Evolutionary conservation across 1,140 invertebrate genomes (phyloP), one percentile per base, ranked within the genome.

Genomic region (Caenorhabditis tropicalis): DNA sequence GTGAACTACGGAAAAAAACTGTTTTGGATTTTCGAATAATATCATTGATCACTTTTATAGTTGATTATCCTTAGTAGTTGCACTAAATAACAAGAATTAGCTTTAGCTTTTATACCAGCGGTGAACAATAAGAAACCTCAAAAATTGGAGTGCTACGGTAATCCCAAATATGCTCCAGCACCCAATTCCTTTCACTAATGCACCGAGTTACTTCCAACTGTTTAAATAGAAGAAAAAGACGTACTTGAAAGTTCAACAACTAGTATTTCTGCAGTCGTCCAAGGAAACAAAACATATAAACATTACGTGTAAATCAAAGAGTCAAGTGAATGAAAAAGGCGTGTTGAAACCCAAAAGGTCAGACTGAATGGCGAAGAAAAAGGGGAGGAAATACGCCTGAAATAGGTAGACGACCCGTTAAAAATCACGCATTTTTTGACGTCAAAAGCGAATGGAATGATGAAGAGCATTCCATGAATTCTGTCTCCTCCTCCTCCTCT

Each of bases 381-480:
- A 3, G n/a, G 65, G 43, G 65, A n/a, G n/a, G 10, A 19, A 65
- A 65, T 27, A 65, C 58, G 58, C 58, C 31, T 65, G 31, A 65
- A 65, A 65, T 65, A 65, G 58, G 58, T 21, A 65, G 58, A 65
- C 31, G 58, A 65, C 9, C 31, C 58, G 58, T 7, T 15, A 65
- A 56, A 27, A 27, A 56, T 56, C 53, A 56, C 53, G 53, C 53
- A 65, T 33, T 43, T n/a, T 74, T 74, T 74, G 65, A 74, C 65
- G 65, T 74, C 36, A 74, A 39, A 74, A 10, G n/a, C 29, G 36
- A 74, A 27, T 74, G 65, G 33, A 39, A 65, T 39, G 58, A 65
- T 65, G 65, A 74, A 43, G 65, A 74, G 65, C 65, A 74, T 74
- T 74, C 65, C 65, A 74, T 74, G 65, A 74, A 74, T 74, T 74